phyloP scores from a whole-genome alignment of 2,888 invertebrate species.

The Plutella xylostella region DNA sequence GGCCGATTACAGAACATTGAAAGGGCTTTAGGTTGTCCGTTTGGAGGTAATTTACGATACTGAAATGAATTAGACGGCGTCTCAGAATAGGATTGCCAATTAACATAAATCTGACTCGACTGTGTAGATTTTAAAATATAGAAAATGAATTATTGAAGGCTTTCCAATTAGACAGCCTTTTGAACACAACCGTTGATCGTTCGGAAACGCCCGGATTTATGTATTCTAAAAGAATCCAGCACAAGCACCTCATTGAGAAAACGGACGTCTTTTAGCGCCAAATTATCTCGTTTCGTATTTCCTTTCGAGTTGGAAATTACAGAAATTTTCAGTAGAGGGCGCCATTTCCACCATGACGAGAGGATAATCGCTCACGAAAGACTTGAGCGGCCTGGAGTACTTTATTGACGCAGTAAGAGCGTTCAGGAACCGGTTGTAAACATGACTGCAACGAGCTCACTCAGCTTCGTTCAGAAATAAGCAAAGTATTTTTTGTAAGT shows the following conservation, averaged over 20 bases:
- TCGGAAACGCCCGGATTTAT: too few species aligned
- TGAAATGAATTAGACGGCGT: too few species aligned
- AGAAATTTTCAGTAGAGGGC: neutral
- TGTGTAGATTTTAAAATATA: too few species aligned
- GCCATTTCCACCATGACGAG: constrained; percentile 18
- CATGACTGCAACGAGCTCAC: neutral
- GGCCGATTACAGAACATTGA: too few species aligned
- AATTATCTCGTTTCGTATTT: neutral
- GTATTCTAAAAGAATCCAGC: neutral
- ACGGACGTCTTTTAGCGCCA: neutral
- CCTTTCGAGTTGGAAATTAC: neutral
- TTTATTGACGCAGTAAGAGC: constrained; percentile 14
- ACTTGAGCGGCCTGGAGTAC: constrained; percentile 13
- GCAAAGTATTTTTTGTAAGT: neutral
- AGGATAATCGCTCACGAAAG: constrained; percentile 30
- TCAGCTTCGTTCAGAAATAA: neutral
- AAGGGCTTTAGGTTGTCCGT: too few species aligned
- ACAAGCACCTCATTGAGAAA: neutral
- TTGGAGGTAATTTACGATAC: too few species aligned
- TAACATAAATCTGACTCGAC: too few species aligned
- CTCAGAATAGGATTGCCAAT: too few species aligned
- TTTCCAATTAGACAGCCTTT: too few species aligned
- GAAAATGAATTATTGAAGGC: too few species aligned
- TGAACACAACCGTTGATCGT: too few species aligned
- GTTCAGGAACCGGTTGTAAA: neutral